Evolutionary conservation across 1,140 invertebrate genomes (phyloP), one percentile per base, ranked within the genome.

Genomic region (Radopholus similis): DNA sequence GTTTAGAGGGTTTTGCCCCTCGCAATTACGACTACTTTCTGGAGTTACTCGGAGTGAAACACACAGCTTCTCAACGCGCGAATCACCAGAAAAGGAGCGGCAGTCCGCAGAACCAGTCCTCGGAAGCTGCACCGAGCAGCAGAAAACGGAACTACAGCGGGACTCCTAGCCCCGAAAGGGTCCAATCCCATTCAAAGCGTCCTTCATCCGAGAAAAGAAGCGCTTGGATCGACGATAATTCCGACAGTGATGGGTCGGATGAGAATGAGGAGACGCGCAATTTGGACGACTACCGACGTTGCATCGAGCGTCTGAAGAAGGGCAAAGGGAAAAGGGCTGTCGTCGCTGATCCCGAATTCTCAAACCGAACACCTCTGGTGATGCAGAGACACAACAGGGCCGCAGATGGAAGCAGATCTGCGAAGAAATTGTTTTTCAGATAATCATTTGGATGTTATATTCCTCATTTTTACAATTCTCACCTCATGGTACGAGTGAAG

Each of bases 361-460:
- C n/a, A 47, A 47, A 15, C 18, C 15, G 44, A n/a, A n/a, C 44
- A 23, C 44, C 44, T 11, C 38, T 47, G 8, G n/a, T 47, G 44
- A 21, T 15, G 18, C 18, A 47, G 44, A n/a, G 44, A n/a, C 18
- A 47, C 8, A 23, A 47, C 18, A 9, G 18, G 44, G 44, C 44
- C 6, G 2, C 44, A 11, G 15, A n/a, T 8, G 30, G 30, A 28
- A 21, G 35, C 23, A 21, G 28, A 49, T 62, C 23, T 8, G 26
- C 58, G 8, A 49, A 42, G 28, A 35, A 42, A 47, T 47, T 47
- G 49, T 62, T 62, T 62, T 62, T 62, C 18, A 62, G 44, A 54
- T 54, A 54, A 62, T 47, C 32, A 47, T 44, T 44, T 44, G 18
- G n/a, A 8, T 21, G 26, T 4, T 6, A 47, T 47, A 6, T 47